phyloP scores from a whole-genome alignment of 2,113 vertebrate genomes.

The Carassius auratus region DNA sequence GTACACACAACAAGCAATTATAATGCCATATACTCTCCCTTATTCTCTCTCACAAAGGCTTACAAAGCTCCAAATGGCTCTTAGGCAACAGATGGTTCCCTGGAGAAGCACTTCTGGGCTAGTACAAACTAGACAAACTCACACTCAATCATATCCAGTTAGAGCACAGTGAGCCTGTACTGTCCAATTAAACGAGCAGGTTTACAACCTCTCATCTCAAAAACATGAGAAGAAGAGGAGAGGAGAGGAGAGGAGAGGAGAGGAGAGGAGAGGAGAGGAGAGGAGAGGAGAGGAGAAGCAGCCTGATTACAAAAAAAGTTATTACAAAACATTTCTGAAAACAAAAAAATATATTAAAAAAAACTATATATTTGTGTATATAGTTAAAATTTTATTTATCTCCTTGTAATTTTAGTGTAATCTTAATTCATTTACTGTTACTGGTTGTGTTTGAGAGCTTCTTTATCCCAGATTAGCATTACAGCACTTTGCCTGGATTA shows the following conservation, averaged over 20 bases:
- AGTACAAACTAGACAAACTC: conserved; percentile 61
- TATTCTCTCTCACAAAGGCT: conserved; percentile 8
- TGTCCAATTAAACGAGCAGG: conserved; percentile 72
- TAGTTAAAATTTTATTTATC: not conserved
- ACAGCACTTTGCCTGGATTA: conserved; percentile 50
- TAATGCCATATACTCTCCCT: not conserved
- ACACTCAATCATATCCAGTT: conserved; percentile 75
- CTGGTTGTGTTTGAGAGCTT: conserved; percentile 11
- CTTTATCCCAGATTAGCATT: conserved; percentile 52
- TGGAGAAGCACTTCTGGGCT: conserved; percentile 57
- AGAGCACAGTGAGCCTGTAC: conserved; percentile 72
- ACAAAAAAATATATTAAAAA: not conserved
- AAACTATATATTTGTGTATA: not conserved
- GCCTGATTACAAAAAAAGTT: not conserved
- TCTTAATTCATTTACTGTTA: not conserved
- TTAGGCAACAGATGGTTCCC: conserved; percentile 72
- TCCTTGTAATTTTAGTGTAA: not conserved
- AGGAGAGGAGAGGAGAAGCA: not conserved
- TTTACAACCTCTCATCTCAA: conserved; percentile 73
- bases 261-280: not conserved
- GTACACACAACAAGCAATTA: not conserved
- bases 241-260: conserved; percentile 22
- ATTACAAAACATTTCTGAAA: not conserved
- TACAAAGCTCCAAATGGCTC: conserved; percentile 36
- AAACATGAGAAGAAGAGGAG: conserved; percentile 25